Evolutionary conservation across 2,888 invertebrate species (phyloP), one percentile per base, ranked within the genome.

Genomic region (Vanessa cardui): DNA sequence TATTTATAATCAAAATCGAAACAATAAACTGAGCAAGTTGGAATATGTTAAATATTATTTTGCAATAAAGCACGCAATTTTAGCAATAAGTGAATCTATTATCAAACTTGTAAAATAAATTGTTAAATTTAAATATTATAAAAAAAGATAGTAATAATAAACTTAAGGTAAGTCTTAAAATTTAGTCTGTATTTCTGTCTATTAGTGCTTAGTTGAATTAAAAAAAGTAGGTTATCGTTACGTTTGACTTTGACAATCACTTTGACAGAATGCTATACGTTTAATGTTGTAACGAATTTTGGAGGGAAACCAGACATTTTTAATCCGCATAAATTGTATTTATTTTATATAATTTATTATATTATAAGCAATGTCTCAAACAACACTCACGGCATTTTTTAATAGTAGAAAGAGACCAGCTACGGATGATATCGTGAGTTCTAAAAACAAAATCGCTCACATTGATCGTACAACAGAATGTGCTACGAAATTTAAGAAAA

Each of bases 351-450:
- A 39, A 12, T 12, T 9, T 39, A 39, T 39, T 12, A 12, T 39
- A 39, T 39, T 12, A 33, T 66, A 54, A 63, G 79, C 46, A 16
- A 96, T 97, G 96, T 94, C 96, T 73, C 97, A 97, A 87, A 95
- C 96, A 77, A 95, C 96, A 62, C 94, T 97, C 68, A 95, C 95
- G 71, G 94, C 94, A 73, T 97, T 94, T 92, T 97, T 96, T 84
- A 95, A 94, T 83, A 95, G 95, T 78, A 94, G 96, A 80, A 97
- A 97, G 89, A 94, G 97, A 78, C 93, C 94, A 68, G 96, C 95
- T n/a, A 84, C 91, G 9, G 96, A 96, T 62, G 96, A 96, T 81
- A 81, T 89, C 78, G 77, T 87, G 80, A 83, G 90, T 85, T 82
- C 91, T 64, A 93, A 94, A 84, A 94, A 84, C 82, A 95, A 95